Evolutionary conservation across 92 coral and sea anemone species (phyloP).

Genomic region (Isaurus tuberculatus): DNA sequence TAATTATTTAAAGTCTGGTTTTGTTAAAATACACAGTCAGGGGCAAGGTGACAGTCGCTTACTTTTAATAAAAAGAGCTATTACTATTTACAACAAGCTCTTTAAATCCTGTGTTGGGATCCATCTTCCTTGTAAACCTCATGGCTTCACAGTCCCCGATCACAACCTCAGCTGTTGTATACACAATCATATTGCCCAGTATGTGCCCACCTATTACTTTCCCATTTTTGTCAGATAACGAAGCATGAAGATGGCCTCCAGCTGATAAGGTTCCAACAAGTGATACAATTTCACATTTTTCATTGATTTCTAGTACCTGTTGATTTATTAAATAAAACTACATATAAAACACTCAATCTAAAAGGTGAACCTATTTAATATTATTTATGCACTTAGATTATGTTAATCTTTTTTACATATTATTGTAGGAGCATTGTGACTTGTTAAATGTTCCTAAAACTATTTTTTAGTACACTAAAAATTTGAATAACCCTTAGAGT

Average conservation of each 20-base stretch:
- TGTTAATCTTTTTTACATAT: too few relatives aligned
- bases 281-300: slow-evolving; percentile 88
- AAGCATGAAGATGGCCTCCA: slow-evolving; percentile 83
- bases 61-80: too few relatives aligned
- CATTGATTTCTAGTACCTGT: slow-evolving; percentile 66
- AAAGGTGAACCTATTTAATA: too few relatives aligned
- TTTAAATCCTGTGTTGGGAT: slow-evolving; percentile 75
- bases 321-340: background rate
- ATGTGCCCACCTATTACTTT: slow-evolving; percentile 88
- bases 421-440: too few relatives aligned
- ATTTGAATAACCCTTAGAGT: too few relatives aligned
- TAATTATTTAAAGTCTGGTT: too few relatives aligned
- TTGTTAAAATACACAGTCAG: too few relatives aligned
- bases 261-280: slow-evolving; percentile 89
- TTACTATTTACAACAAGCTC: slow-evolving; percentile 68
- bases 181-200: slow-evolving; percentile 84
- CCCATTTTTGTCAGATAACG: slow-evolving; percentile 85
- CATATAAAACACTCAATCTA: too few relatives aligned
- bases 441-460: too few relatives aligned
- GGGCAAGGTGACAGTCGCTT: too few relatives aligned
- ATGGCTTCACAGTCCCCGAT: slow-evolving; percentile 79
- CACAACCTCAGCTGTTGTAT: slow-evolving; percentile 92
- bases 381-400: too few relatives aligned
- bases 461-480: too few relatives aligned
- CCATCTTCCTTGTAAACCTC: slow-evolving; percentile 70